Base-by-base conservation (phyloP, 2,797 vertebrate genomes). In the Hydrolagus colliei region DNA sequence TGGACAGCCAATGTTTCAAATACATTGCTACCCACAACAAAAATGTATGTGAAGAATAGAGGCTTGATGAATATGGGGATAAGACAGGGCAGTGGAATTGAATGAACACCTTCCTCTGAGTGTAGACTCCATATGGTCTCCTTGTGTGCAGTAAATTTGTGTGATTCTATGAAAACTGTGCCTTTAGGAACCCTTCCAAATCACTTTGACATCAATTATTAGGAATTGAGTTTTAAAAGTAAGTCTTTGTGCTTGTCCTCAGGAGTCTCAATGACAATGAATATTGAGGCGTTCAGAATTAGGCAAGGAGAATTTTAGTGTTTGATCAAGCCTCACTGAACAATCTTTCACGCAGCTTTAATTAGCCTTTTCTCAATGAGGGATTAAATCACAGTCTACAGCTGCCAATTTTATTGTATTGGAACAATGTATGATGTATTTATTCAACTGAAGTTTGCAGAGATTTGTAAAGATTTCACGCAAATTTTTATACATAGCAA, bases 291-390 rank as follows among this genome's bases (percentile, higher is more conserved):
- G 92, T 91, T 86, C 92, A 89, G 88, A 93, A 92, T 88, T 92
- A 93, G 91, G 89, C 90, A 89, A 91, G 88, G 89, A 2, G 89
- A 90, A 94, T 92, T 91, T 91, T 87, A 87, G 87, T 86, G 88
- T 92, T 93, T 92, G 89, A 93, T 94, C 90, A 92, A 92, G 89
- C 90, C 91, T 87, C 90, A 91, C 92, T 93, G 93, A 94, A 91
- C 92, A 82, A 82, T 82, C 78, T 82, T 82, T 62, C 27, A 67
- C 78, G 27, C 62, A 93, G 87, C 74, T 93, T 90, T 91, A 93
- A 93, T 94, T 92, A 93, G 92, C 88, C 86, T 87, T 86, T 82
- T 65, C 91, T 90, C 92, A 90, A 89, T 88, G 89, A 87, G 86
- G 89, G 87, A 89, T 87, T 90, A 91, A 90, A 89, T 88, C 59